Evolutionary conservation across 1,140 invertebrate genomes (phyloP), one percentile per base, ranked within the genome.

Genomic region (Sitodiplosis mosellana): DNA sequence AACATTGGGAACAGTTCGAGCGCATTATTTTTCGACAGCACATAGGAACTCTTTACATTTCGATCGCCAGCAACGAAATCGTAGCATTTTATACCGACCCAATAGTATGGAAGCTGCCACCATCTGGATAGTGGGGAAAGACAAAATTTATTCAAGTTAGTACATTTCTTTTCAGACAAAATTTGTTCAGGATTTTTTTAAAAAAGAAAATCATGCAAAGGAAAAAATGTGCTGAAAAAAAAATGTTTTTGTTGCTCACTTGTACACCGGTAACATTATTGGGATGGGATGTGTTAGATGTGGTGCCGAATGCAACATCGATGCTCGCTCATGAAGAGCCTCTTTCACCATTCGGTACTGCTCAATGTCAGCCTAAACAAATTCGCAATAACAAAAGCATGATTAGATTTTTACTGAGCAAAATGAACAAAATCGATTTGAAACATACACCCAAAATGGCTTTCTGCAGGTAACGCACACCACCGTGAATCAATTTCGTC

Each of bases 401-500:
- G n/a, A n/a, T n/a, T n/a, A n/a, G n/a, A n/a, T n/a, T n/a, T n/a
- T n/a, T n/a, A n/a, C n/a, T n/a, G n/a, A n/a, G n/a, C n/a, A n/a
- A n/a, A n/a, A n/a, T n/a, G n/a, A n/a, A n/a, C 33, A 34, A 34
- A 8, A 34, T 8, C 33, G 33, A 34, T n/a, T 38, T 38, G 36
- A 38, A 38, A 60, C 58, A 60, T 58, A 64, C 62, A 47, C 60
- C 59, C 71, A 99, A 77, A 49, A 99, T 94, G 4, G 96, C 95
- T 63, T 98, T 99, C 65, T 99, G 94, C 33, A 98, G 69, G 66
- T 97, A 98, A 43, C 93, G 74, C 0, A 99, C 94, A 45, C 94
- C 96, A n/a, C 96, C 96, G 68, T 99, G 96, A 55, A 99, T 96
- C 2, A 99, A 72, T 69, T 99, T 99, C 1, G 95, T 99, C 57